Evolutionary conservation across 2,888 invertebrate genomes (phyloP), one percentile per base, ranked within the genome.

Genomic region (Archips xylosteana): DNA sequence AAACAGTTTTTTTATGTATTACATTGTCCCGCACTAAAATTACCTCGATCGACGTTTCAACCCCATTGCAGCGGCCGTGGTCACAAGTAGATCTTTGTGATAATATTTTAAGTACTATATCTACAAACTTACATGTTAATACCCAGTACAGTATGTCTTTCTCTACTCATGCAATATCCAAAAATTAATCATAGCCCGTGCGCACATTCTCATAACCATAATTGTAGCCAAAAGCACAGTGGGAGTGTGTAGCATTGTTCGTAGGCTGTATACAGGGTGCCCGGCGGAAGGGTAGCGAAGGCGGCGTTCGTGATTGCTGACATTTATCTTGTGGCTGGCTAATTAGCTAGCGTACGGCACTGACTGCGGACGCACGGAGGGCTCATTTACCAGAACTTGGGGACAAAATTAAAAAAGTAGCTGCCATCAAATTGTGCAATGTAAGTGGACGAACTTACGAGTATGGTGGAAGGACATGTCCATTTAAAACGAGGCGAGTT

Each of bases 281-380:
- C 72, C 77, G 76, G 78, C 75, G 77, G 78, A 76, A 80, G 81
- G 83, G 83, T 80, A 80, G 81, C 81, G 81, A 80, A 78, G 81
- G 79, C 81, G 81, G 81, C 84, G 84, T 87, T 88, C 90, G 89
- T 91, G 92, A 91, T 91, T 90, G 87, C 88, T 85, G 87, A 87
- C 91, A 92, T 92, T 91, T 91, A 91, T 92, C 90, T 92, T 91
- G 88, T 79, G 86, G 88, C 84, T 81, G 80, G 85, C 86, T 91
- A 92, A 91, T 92, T 91, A 91, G 87, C 84, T 80, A 84, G 84
- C 75, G 82, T 79, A 81, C 82, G 80, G 79, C 80, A 82, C 82
- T 79, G 80, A 82, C 81, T 84, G 81, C 80, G 80, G 78, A 76
- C 80, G 80, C 83, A 84, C 86, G 83, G 79, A 83, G 84, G 81